These are phyloP conservation scores for Drosophila persimilis DNA, from an alignment of 1,140 invertebrate genomes.

Conservation along the genomic window DNA sequence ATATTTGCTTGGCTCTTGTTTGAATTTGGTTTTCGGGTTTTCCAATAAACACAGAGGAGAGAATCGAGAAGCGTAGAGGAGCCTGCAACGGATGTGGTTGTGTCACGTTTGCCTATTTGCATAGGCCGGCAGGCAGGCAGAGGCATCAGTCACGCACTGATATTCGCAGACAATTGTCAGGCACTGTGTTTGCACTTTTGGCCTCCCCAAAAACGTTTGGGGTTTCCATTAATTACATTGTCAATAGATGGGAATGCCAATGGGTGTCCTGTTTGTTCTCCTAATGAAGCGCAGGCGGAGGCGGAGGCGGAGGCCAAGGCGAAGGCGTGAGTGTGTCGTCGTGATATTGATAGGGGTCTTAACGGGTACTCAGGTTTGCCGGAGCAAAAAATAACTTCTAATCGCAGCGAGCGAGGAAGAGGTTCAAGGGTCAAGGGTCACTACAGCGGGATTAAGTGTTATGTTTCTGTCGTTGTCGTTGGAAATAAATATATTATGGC, in stretches of 20 bases:
- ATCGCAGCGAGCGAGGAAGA: neutral
- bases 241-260: slow-evolving; percentile 49
- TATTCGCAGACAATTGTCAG: slow-evolving; percentile 1
- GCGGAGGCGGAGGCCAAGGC: neutral
- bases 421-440: slow-evolving; percentile 8
- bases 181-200: slow-evolving; percentile 44
- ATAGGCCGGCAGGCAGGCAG: slow-evolving; percentile 10
- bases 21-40: slow-evolving; percentile 53
- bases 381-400: slow-evolving; percentile 12
- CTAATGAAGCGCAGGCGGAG: slow-evolving; percentile 19
- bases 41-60: slow-evolving; percentile 46
- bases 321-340: neutral
- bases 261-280: slow-evolving; percentile 5
- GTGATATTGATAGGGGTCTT: slow-evolving; percentile 34
- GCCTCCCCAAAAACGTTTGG: slow-evolving; percentile 15
- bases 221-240: slow-evolving; percentile 70
- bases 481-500: neutral
- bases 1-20: slow-evolving; percentile 60
- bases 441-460: neutral
- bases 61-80: slow-evolving; percentile 20
- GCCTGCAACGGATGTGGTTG: slow-evolving; percentile 37
- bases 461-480: neutral
- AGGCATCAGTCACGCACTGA: slow-evolving; percentile 5
- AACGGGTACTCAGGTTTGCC: neutral
- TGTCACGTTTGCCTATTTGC: slow-evolving; percentile 52